Percentiles rank a stretch among this genome's conserved stretches.
phyloP scores from a whole-genome alignment of 2,113 vertebrate species.

The Brienomyrus brachyistius region DNA sequence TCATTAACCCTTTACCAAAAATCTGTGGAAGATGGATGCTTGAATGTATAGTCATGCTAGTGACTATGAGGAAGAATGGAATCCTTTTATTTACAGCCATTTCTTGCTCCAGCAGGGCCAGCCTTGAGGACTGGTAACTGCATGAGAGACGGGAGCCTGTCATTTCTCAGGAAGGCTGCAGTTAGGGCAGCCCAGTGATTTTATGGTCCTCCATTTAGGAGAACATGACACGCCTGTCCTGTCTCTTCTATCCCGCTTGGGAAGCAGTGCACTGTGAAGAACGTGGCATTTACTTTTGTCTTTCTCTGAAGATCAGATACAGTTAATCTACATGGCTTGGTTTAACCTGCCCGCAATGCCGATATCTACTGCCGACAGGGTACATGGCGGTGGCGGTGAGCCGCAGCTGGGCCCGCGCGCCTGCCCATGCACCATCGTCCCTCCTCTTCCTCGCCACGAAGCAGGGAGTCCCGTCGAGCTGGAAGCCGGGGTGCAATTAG shows the following conservation, averaged over 20 bases:
- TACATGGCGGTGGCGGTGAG: not conserved
- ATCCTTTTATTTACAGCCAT: not conserved
- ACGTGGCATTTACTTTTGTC: not conserved
- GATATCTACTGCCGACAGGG: not conserved
- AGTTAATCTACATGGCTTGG: not conserved
- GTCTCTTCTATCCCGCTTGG: not conserved
- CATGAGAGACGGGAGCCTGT: not conserved
- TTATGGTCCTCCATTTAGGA: not conserved
- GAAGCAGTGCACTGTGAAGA: not conserved
- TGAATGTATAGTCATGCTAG: not conserved
- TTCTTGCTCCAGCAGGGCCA: not conserved
- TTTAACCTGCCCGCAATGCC: not conserved
- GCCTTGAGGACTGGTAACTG: not conserved
- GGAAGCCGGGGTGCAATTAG: constrained; percentile 53
- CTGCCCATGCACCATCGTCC: not conserved
- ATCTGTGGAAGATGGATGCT: not conserved
- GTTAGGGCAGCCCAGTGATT: not conserved
- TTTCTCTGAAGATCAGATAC: not conserved
- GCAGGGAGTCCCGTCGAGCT: constrained; percentile 33
- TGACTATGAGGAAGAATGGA: not conserved
- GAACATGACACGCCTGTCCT: not conserved
- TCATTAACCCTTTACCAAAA: not conserved
- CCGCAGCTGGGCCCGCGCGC: not conserved
- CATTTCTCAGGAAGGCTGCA: not conserved
- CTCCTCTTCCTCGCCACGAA: constrained; percentile 21